These are phyloP conservation scores for Ennomos erosarius DNA, from an alignment of 2,888 invertebrate genomes.

Conservation along the genomic window DNA sequence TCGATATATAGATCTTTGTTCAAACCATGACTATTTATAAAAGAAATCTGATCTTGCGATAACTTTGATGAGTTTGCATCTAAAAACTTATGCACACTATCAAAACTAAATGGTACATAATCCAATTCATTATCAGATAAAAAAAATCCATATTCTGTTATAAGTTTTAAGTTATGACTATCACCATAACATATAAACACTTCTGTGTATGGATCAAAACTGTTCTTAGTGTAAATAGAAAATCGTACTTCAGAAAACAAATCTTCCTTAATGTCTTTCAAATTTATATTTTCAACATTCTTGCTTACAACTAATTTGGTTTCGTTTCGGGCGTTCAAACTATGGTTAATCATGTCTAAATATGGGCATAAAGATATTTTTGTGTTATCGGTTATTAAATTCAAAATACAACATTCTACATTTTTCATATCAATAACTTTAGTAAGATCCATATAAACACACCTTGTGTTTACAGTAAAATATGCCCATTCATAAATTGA, in stretches of 20 bases:
- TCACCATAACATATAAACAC: slow-evolving; percentile 96
- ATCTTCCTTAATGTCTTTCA: slow-evolving; percentile 59
- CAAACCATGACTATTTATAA: slow-evolving; percentile 87
- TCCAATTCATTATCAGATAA: slow-evolving; percentile 88
- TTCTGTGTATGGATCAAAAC: slow-evolving; percentile 88
- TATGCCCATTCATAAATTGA: slow-evolving; percentile 91
- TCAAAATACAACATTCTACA: slow-evolving; percentile 65
- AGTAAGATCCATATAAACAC: slow-evolving; percentile 89
- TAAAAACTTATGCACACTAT: slow-evolving; percentile 78
- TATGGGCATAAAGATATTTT: slow-evolving; percentile 93
- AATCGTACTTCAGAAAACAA: slow-evolving; percentile 73
- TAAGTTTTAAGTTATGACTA: slow-evolving; percentile 92
- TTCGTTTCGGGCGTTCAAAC: slow-evolving; percentile 85
- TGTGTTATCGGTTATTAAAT: slow-evolving; percentile 84
- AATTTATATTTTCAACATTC: slow-evolving; percentile 59
- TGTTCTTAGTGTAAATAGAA: slow-evolving; percentile 78
- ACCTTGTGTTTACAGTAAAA: slow-evolving; percentile 93
- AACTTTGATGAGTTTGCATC: slow-evolving; percentile 62
- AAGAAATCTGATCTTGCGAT: slow-evolving; percentile 86
- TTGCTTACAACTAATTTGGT: slow-evolving; percentile 69
- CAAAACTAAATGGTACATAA: slow-evolving; percentile 85
- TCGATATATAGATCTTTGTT: slow-evolving; percentile 87
- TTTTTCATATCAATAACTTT: slow-evolving; percentile 75
- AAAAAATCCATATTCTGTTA: slow-evolving; percentile 95
- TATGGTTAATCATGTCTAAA: slow-evolving; percentile 96